These are phyloP conservation scores for Melanotaenia maccullochi DNA, from an alignment of 2,797 vertebrate genomes.

Conservation along the genomic window DNA sequence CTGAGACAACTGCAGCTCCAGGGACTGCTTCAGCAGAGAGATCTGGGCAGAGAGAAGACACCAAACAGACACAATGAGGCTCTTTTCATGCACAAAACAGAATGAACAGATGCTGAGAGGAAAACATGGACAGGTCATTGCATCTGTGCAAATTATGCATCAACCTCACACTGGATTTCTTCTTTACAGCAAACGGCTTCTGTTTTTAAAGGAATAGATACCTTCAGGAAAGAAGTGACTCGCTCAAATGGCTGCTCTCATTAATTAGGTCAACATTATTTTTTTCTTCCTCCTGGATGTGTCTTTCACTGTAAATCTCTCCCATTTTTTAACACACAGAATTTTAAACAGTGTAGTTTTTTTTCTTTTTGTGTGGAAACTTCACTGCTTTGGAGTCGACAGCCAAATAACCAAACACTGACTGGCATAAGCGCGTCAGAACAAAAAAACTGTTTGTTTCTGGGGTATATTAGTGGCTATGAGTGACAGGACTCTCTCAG, in stretches of 20 bases:
- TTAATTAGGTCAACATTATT: constrained; percentile 31
- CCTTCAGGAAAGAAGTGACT: constrained; percentile 17
- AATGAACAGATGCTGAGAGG: background rate
- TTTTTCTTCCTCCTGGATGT: background rate
- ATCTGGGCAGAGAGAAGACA: constrained; percentile 77
- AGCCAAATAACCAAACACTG: constrained; percentile 24
- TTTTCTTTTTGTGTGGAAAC: constrained; percentile 8
- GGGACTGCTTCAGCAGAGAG: constrained; percentile 94
- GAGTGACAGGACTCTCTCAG: constrained; percentile 41
- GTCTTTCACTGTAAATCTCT: constrained; percentile 12
- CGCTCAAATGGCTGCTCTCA: background rate
- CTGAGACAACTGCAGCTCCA: constrained; percentile 97
- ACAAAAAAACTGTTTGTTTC: constrained; percentile 28
- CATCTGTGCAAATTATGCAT: background rate
- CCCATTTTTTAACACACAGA: background rate
- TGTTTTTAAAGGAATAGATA: background rate
- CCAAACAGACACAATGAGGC: background rate
- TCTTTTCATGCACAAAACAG: background rate
- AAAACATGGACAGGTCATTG: constrained; percentile 2
- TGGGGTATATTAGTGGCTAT: constrained; percentile 23
- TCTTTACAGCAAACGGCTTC: background rate
- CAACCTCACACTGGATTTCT: background rate
- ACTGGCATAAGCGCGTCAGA: background rate
- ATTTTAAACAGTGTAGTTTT: background rate
- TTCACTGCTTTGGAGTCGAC: constrained; percentile 28